Evolutionary conservation across 2,113 vertebrate genomes (phyloP), one percentile per base, ranked within the genome.

Genomic region (Pseudorhombus dupliciocellatus): DNA sequence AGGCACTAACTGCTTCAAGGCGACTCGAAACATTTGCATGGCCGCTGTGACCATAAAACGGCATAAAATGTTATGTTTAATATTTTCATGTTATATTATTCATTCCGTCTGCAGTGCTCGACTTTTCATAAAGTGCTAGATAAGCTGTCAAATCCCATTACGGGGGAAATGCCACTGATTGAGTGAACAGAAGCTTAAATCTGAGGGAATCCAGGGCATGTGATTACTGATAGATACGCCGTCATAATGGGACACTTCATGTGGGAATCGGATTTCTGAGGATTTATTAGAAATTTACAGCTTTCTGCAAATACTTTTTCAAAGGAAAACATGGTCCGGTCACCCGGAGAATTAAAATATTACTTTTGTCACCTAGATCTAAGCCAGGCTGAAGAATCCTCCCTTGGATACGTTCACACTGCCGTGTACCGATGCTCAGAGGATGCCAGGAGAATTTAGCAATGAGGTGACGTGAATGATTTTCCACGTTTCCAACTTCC

Each of bases 101-200:
- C 53, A 82, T 77, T 80, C 73, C 68, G 74, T 85, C 71, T 72
- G 79, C 22, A 31, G 66, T 44, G 59, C 50, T 64, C 1, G 60
- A 79, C 52, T 79, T 76, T 76, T 83, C 80, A 75, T 73, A 70
- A 84, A 86, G 71, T 68, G 75, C 54, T 40, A 80, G 78, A 88
- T 87, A 82, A 86, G 75, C 75, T 79, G 84, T 87, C 86, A 81
- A 87, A 86, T 87, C 73, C 54, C 61, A 84, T 87, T 85, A 79
- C 44, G 78, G 73, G 16, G 64, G 31, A 75, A 79, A 70, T 78
- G 65, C 81, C 68, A 42, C 53, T 75, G 73, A 85, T 50, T 65
- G 80, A 84, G 70, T 58, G 72, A 77, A 66, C 46, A 72, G 75
- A 80, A 53, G 67, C 69, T 84, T 75, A 75, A 79, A 73, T 16